phyloP scores from a whole-genome alignment of 2,888 invertebrate species.

The Tetheella fluctuosa region DNA sequence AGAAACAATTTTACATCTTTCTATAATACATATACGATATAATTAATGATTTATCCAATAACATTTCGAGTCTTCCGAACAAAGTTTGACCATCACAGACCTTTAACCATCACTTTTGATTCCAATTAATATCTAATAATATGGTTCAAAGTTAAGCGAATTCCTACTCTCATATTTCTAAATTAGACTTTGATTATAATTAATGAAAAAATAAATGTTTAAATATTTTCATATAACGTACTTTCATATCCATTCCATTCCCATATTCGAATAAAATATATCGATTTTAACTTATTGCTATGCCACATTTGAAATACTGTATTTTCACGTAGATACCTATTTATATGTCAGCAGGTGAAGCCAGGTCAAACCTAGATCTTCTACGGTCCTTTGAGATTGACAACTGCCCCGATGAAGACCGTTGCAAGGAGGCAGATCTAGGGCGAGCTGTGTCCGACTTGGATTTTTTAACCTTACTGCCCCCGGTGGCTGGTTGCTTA shows the following conservation, averaged over 20 bases:
- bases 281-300: no score
- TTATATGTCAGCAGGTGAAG: constrained; percentile 72
- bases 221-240: neutral
- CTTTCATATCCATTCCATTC: constrained; percentile 4
- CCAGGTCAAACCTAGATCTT: constrained; percentile 70
- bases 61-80: neutral
- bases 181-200: neutral
- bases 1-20: neutral
- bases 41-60: neutral
- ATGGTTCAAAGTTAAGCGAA: neutral
- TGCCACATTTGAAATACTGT: no score
- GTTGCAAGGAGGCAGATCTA: constrained; percentile 72
- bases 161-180: constrained; percentile 5
- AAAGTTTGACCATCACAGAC: constrained; percentile 22
- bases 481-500: constrained; percentile 78
- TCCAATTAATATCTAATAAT: constrained; percentile 3
- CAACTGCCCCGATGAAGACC: constrained; percentile 74
- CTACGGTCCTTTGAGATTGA: constrained; percentile 68
- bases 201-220: neutral
- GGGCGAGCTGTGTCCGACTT: constrained; percentile 73
- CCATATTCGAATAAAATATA: constrained; percentile 25
- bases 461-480: constrained; percentile 77
- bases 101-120: constrained; percentile 20
- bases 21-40: neutral
- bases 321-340: constrained; percentile 11